Evolutionary conservation across 37 sponge, comb jelly and placozoan genomes (phyloP).

Genomic region (Ianthella basta): DNA sequence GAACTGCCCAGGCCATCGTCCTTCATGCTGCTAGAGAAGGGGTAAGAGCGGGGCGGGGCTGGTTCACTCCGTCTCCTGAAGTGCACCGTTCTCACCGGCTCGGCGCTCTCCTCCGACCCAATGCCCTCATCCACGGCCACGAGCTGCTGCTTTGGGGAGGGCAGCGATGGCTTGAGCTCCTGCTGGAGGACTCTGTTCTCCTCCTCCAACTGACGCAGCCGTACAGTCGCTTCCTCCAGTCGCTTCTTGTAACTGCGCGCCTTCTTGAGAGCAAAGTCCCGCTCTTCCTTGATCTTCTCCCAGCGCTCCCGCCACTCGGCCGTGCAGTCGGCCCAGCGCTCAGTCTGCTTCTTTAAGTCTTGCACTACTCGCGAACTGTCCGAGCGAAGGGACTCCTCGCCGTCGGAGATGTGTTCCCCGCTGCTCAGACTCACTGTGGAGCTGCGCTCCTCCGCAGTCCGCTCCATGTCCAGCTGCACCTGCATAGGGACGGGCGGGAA

Average conservation of each 20-base stretch:
- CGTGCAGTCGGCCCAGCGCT: constrained; percentile 26
- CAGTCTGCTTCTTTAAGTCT: constrained; percentile 16
- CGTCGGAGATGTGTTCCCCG: constrained; percentile 10
- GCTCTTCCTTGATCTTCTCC: constrained; percentile 16
- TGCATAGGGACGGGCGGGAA: too few relatives aligned
- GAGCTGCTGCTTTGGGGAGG: too few relatives aligned
- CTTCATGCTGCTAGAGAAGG: not conserved
- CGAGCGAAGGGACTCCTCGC: constrained; percentile 21
- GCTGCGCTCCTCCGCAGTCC: not conserved
- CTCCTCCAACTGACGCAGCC: not conserved
- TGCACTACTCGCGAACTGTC: not conserved
- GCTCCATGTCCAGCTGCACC: not conserved
- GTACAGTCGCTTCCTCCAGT: not conserved
- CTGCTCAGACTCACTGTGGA: constrained; percentile 20
- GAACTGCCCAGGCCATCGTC: constrained; percentile 30
- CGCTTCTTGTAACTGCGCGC: constrained; percentile 20
- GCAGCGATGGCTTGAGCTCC: not conserved
- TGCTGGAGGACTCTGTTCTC: not conserved
- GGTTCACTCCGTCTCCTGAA: constrained; percentile 33
- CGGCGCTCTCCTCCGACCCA: not conserved
- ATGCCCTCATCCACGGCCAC: not conserved
- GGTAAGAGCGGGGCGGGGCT: not conserved
- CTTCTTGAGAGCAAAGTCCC: constrained; percentile 16
- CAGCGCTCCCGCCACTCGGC: constrained; percentile 31
- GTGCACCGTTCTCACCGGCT: not conserved